A percentile compares a stretch with the other conserved stretches of the same genome.
Evolutionary conservation across 92 coral and sea anemone genomes (phyloP).

Genomic region (Heliopora coerulea): DNA sequence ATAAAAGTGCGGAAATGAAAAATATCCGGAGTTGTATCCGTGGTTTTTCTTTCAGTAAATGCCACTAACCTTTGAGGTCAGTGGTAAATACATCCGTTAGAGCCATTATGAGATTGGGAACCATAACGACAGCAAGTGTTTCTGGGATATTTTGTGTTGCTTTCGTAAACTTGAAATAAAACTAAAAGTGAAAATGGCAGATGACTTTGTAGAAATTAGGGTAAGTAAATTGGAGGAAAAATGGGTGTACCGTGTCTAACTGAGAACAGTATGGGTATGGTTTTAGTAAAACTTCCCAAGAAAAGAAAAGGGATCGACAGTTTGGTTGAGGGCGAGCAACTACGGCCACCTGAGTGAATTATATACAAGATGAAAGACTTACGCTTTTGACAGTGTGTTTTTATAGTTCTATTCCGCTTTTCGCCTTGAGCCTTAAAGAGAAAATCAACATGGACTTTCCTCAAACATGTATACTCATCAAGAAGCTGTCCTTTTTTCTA

Average conservation of each 20-base stretch:
- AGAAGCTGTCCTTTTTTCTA: conserved; percentile 36
- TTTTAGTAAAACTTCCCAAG: neutral
- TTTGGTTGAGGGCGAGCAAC: no score
- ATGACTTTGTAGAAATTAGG: conserved; percentile 39
- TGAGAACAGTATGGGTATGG: neutral
- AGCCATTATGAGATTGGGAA: neutral
- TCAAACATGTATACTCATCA: neutral
- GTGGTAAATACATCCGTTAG: no score
- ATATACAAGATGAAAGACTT: no score
- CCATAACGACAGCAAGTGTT: conserved; percentile 1
- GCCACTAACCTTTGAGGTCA: no score
- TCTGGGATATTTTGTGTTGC: neutral
- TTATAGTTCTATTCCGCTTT: no score
- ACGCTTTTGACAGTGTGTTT: no score
- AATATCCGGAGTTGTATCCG: no score
- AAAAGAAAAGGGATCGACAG: neutral
- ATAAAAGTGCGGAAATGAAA: no score
- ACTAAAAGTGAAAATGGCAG: conserved; percentile 17
- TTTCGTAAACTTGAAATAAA: neutral
- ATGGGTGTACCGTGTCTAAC: neutral
- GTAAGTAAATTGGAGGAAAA: conserved; percentile 10
- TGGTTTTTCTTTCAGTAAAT: no score
- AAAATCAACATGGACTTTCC: neutral
- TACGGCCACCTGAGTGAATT: no score
- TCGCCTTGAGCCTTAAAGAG: neutral